Evolutionary conservation across 2,888 invertebrate genomes (phyloP), one percentile per base, ranked within the genome.

Genomic region (Megaustenia siamemsis): DNA sequence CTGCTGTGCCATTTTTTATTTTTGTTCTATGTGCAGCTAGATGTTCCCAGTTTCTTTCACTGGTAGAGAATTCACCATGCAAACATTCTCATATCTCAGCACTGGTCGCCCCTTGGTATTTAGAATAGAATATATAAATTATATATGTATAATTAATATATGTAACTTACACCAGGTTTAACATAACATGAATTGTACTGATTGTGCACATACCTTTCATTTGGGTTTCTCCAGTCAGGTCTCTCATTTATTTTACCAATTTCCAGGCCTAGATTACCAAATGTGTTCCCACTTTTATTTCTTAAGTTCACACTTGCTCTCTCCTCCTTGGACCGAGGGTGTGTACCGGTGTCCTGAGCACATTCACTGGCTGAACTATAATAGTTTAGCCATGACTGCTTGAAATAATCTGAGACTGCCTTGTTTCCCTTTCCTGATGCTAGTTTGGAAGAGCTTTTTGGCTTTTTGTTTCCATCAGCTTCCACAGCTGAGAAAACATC

Each of bases 171-270:
- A n/a, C n/a, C n/a, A n/a, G n/a, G n/a, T n/a, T n/a, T n/a, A n/a
- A n/a, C n/a, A n/a, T n/a, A n/a, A n/a, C n/a, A n/a, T n/a, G 4
- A 28, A n/a, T 18, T 60, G 2, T 24, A 38, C 18, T 63, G 21
- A 78, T 43, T 40, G 56, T 43, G n/a, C 12, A 53, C 49, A n/a
- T 56, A 81, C 81, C 81, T 81, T 60, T 81, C 81, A 81, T 81
- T 81, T 40, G 71, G 69, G 43, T 81, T 53, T 40, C 81, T 53
- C 35, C 28, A 15, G 56, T 81, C 81, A 35, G 8, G 40, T 56
- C 5, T 43, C 21, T 53, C 15, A 69, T n/a, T 53, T n/a, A 1
- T 12, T 1, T 32, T 80, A 38, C 35, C 53, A 21, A 35, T 6
- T 53, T 66, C 53, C 28, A 60, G 21, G 32, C 69, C 53, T 21